Conservation (phyloP, 1,140 invertebrate genomes). For the Aphidius gifuensis region DNA sequence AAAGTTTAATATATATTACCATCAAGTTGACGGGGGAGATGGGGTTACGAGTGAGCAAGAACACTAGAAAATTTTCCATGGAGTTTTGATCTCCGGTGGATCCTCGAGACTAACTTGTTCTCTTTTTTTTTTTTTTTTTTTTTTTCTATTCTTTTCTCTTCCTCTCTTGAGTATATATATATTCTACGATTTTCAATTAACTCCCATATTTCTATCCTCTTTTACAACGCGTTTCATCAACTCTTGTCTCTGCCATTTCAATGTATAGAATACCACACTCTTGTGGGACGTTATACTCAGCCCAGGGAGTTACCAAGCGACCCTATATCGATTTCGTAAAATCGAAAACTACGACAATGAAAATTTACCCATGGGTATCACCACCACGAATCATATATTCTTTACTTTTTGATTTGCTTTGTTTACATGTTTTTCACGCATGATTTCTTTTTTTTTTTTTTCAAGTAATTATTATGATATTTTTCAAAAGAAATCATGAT, state of each 20-base stretch:
- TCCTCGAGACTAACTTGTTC: neutral
- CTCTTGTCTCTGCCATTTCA: constrained; percentile 8
- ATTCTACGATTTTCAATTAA: constrained; percentile 42
- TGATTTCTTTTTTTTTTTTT: too few species aligned
- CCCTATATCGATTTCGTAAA: constrained; percentile 26
- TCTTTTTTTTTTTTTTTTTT: neutral
- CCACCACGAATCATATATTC: constrained; percentile 7
- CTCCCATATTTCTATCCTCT: constrained; percentile 17
- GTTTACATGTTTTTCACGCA: too few species aligned
- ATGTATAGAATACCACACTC: constrained; percentile 4
- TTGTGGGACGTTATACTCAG: neutral
- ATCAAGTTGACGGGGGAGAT: neutral
- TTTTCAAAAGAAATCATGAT: too few species aligned
- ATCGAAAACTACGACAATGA: constrained; percentile 15
- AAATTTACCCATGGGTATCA: constrained; percentile 8
- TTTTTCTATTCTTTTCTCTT: neutral
- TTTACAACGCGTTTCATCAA: constrained; percentile 27
- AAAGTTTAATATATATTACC: too few species aligned
- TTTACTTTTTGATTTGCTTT: neutral
- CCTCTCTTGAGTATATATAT: constrained; percentile 25
- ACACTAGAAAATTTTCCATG: neutral
- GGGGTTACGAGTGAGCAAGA: neutral
- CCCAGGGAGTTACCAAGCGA: constrained; percentile 12
- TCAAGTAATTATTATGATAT: too few species aligned
- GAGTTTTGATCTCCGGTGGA: constrained; percentile 20